These are phyloP conservation scores for Bubo blakistoni DNA, from an alignment of 2,113 vertebrate genomes.

Conservation along the genomic window DNA sequence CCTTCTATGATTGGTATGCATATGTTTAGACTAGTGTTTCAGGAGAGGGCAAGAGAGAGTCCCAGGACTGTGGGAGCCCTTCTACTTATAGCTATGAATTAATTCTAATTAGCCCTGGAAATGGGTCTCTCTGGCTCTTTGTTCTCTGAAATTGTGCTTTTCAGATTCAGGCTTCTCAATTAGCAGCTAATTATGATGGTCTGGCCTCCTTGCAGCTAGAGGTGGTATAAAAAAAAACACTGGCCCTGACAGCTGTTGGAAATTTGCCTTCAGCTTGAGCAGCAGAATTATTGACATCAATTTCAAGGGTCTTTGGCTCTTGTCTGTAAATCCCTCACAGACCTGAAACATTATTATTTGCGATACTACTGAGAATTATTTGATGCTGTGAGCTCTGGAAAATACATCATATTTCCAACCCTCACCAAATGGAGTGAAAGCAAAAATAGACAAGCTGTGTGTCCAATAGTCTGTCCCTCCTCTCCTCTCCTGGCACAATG, in stretches of 20 bases:
- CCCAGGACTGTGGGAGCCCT: constrained; percentile 31
- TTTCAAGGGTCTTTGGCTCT: constrained; percentile 19
- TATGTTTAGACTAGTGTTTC: constrained; percentile 43
- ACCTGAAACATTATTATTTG: neutral
- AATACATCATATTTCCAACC: neutral
- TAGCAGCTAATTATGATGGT: constrained; percentile 64
- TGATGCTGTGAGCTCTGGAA: neutral
- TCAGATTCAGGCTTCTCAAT: constrained; percentile 30
- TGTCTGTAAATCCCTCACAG: neutral
- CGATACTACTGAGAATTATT: neutral
- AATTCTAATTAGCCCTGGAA: constrained; percentile 47
- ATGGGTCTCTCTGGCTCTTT: neutral
- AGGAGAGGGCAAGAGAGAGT: constrained; percentile 33
- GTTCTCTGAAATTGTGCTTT: constrained; percentile 46
- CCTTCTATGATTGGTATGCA: constrained; percentile 4
- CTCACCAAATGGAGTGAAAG: neutral
- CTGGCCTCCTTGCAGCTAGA: constrained; percentile 6
- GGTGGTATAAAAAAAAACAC: neutral
- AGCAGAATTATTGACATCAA: neutral
- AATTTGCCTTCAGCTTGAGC: neutral
- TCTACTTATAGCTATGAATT: constrained; percentile 55
- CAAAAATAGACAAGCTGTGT: neutral
- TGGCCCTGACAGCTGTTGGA: neutral
- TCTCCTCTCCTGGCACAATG: neutral
- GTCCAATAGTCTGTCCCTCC: neutral